A percentile compares a stretch with the other conserved stretches of the same genome.
Conservation (phyloP, 2,888 invertebrate genomes). For the Amphipoea lucens region DNA sequence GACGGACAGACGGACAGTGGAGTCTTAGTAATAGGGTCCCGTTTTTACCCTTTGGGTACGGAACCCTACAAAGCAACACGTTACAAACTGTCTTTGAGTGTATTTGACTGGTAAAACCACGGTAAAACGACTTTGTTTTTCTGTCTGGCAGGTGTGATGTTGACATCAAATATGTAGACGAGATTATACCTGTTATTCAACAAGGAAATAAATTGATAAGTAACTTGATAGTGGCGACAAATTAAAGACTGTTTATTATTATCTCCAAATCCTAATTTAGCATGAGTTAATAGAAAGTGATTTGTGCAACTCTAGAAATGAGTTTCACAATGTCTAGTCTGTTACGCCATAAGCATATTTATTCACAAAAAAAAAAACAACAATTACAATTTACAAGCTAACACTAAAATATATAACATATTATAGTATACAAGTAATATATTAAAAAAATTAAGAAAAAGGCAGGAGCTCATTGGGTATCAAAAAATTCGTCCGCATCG, state of each 20-base stretch:
- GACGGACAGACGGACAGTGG: too few species aligned
- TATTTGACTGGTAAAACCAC: neutral
- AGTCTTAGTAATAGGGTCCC: too few species aligned
- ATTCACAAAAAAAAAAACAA: too few species aligned
- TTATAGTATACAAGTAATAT: too few species aligned
- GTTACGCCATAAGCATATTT: neutral
- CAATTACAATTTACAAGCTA: too few species aligned
- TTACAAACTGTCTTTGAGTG: neutral
- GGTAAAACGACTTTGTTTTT: slow-evolving; percentile 17
- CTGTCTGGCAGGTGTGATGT: neutral
- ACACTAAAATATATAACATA: too few species aligned
- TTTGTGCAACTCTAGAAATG: neutral
- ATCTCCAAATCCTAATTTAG: neutral
- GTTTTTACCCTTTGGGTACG: too few species aligned
- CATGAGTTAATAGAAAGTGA: neutral
- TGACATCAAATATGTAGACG: slow-evolving; percentile 9
- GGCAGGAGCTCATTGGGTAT: too few species aligned
- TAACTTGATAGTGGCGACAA: neutral
- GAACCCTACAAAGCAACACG: neutral
- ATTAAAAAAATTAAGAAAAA: too few species aligned
- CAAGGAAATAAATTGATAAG: slow-evolving; percentile 7
- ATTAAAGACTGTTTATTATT: neutral
- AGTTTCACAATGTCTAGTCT: neutral
- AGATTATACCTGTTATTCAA: slow-evolving; percentile 16
- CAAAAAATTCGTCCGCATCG: too few species aligned